Base-by-base conservation (phyloP, 1,140 invertebrate genomes). In the Leptopilina boulardi region DNA sequence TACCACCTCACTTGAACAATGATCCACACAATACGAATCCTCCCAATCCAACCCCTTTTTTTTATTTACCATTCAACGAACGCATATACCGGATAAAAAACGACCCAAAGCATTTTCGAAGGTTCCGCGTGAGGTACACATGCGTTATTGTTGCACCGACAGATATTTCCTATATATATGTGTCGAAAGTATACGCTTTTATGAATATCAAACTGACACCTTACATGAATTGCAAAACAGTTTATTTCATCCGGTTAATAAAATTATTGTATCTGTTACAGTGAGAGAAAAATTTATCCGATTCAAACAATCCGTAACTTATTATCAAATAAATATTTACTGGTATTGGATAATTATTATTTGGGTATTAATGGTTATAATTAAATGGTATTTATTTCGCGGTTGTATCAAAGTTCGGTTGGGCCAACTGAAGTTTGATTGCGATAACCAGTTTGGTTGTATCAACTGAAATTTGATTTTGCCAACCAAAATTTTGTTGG, bases 61-160 rank as follows among this genome's bases (percentile, higher is more conserved):
- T 66, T 30, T 66, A 66, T 66, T 34, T 59, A 26, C 56, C 59
- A 30, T 66, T 66, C 59, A 66, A 66, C 59, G 59, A 23, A 66
- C 21, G 26, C 59, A n/a, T n/a, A n/a, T n/a, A 26, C 23, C 10
- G 59, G 59, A 66, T 66, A 66, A 66, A 66, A 66, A 66, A 66
- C 59, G 59, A 66, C 3, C 59, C 59, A 66, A 30, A n/a, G 59
- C 23, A 4, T 66, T 38, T 38, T 66, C 10, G 59, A 66, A 30
- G 59, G 26, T 66, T 66, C 26, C 59, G 59, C 59, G n/a, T n/a
- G 59, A 66, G 23, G 26, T 66, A 3, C 23, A 66, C 56, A 38
- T 34, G 21, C 59, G 59, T 66, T 66, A 66, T 66, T 66, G 59
- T 66, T 66, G 21, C 59, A 30, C 23, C 15, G 59, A 66, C 26